These are phyloP conservation scores for Onychostruthus taczanowskii DNA, from an alignment of 2,113 vertebrate genomes.

Conservation along the genomic window DNA sequence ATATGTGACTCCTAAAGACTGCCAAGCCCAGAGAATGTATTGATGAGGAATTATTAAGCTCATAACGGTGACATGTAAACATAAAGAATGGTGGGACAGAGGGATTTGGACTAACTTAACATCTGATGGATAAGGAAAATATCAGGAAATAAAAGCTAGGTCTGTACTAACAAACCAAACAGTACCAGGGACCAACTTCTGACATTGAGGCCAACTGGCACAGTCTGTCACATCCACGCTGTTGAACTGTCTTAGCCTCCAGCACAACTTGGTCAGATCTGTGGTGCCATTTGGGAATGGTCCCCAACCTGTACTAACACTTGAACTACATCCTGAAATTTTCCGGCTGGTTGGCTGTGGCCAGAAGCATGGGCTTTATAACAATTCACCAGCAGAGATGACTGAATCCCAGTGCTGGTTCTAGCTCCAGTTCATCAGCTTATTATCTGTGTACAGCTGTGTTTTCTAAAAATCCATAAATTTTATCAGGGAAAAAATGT, in stretches of 20 bases:
- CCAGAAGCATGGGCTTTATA: background rate
- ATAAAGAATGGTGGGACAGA: background rate
- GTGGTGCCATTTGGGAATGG: background rate
- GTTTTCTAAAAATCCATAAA: background rate
- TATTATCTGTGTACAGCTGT: background rate
- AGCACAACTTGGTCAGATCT: background rate
- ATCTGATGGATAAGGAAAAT: background rate
- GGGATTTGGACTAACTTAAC: background rate
- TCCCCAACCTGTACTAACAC: background rate
- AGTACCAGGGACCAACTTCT: background rate
- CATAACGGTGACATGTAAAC: background rate
- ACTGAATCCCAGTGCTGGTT: background rate
- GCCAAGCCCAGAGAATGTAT: background rate
- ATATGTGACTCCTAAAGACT: background rate
- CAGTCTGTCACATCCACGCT: background rate
- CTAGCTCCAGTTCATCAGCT: background rate
- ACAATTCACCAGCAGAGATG: background rate
- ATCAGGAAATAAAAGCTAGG: background rate
- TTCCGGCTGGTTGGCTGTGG: background rate
- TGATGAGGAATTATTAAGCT: background rate
- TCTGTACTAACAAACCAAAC: background rate
- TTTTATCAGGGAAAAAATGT: background rate
- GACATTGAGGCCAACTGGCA: background rate
- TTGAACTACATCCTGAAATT: background rate
- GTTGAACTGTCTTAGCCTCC: background rate